A percentile compares a stretch with the other conserved stretches of the same genome.
These are phyloP conservation scores for Leptinotarsa haldemani DNA, from an alignment of 2,888 invertebrate genomes.

Conservation along the genomic window DNA sequence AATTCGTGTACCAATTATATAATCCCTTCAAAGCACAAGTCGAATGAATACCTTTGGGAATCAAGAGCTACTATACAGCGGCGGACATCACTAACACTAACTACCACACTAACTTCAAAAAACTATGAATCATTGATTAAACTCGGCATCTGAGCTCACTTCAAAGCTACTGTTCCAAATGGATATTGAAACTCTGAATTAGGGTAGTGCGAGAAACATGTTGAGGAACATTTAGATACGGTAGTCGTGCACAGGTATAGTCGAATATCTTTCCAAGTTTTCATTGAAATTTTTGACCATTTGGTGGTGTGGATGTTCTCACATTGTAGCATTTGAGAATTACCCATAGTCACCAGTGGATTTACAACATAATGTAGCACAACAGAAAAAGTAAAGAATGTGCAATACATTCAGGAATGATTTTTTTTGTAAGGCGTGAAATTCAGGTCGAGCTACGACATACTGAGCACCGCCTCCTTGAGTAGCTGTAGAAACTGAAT, in stretches of 20 bases:
- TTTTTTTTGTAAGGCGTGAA: no score
- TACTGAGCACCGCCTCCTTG: no score
- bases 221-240: background rate
- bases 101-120: slow-evolving; percentile 7
- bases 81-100: slow-evolving; percentile 3
- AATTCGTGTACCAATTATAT: slow-evolving; percentile 66
- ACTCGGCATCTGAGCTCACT: slow-evolving; percentile 11
- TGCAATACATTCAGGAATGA: no score
- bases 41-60: slow-evolving; percentile 65
- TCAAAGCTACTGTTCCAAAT: slow-evolving; percentile 11
- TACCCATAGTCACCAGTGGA: no score
- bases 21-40: slow-evolving; percentile 67
- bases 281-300: background rate
- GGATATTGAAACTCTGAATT: slow-evolving; percentile 1
- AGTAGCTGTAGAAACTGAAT: no score
- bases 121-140: slow-evolving; percentile 21
- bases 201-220: background rate
- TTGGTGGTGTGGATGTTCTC: background rate
- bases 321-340: no score
- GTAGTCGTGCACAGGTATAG: background rate
- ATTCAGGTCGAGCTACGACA: no score
- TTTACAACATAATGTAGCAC: no score
- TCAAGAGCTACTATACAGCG: slow-evolving; percentile 37
- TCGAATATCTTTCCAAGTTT: background rate
- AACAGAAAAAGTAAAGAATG: no score